Evolutionary conservation across 2,888 invertebrate genomes (phyloP).

Genomic region (Adineta ricciae): DNA sequence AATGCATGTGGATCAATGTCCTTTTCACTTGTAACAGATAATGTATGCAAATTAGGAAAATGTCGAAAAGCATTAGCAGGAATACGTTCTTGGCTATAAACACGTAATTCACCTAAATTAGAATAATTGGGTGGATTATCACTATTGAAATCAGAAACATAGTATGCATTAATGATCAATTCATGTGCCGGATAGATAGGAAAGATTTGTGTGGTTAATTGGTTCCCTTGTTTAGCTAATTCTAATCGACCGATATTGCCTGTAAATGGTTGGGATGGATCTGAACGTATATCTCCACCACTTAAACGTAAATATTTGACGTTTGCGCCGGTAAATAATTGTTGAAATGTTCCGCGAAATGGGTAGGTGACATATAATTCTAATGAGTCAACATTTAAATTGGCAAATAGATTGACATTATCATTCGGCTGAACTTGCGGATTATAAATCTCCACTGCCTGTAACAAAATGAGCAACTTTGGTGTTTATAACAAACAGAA

Average conservation of each 20-base stretch:
- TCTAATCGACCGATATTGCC: conserved; percentile 10
- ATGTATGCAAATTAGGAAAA: not conserved
- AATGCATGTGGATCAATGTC: conserved; percentile 17
- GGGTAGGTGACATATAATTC: not conserved
- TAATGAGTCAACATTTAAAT: conserved; percentile 22
- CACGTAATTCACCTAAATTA: not conserved
- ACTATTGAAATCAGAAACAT: not conserved
- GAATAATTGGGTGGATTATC: conserved; percentile 5
- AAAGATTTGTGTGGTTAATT: not conserved
- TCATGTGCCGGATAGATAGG: conserved; percentile 10
- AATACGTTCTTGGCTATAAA: not conserved
- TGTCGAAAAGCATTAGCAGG: conserved; percentile 16
- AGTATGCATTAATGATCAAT: not conserved
- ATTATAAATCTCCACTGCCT: conserved; percentile 6
- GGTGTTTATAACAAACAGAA: not conserved
- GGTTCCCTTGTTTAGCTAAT: not conserved
- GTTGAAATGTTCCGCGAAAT: conserved; percentile 18
- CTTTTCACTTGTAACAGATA: not conserved
- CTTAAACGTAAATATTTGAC: conserved; percentile 16
- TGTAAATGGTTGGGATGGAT: conserved; percentile 6
- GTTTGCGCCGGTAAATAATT: not conserved
- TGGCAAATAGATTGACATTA: not conserved
- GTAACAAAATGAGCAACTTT: not conserved
- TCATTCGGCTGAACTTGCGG: not conserved
- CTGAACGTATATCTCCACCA: not conserved